Conservation (phyloP, 2,888 invertebrate species). For the Linnaemya vulpina region DNA sequence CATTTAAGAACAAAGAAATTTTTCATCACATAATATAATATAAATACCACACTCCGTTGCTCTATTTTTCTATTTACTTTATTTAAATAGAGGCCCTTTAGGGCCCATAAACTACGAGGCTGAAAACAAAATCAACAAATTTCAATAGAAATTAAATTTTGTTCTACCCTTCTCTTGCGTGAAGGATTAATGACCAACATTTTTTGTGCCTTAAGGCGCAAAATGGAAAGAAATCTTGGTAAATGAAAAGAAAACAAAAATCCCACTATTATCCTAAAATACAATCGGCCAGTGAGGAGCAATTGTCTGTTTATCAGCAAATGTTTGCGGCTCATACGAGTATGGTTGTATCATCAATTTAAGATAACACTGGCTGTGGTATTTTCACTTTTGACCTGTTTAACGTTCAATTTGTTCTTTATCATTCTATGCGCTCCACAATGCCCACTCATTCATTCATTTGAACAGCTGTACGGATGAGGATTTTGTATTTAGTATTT, state of each 20-base stretch:
- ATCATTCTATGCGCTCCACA: conserved; percentile 28
- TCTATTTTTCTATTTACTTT: too few relatives aligned
- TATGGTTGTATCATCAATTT: conserved; percentile 47
- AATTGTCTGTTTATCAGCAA: conserved; percentile 64
- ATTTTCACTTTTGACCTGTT: conserved; percentile 69
- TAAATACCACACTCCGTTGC: too few relatives aligned
- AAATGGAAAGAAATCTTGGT: conserved; percentile 14
- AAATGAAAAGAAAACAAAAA: conserved; percentile 31
- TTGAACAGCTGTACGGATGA: conserved; percentile 11
- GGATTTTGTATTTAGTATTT: conserved; percentile 1
- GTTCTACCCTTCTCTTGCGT: conserved; percentile 1
- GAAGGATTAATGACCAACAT: conserved; percentile 65
- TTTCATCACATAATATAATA: too few relatives aligned
- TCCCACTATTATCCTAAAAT: conserved; percentile 63
- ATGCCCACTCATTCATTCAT: conserved; percentile 33
- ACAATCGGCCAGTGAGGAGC: conserved; percentile 61
- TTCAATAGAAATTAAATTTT: conserved; percentile 40
- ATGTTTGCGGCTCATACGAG: conserved; percentile 35
- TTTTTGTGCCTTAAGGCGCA: conserved; percentile 50
- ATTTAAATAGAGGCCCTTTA: not conserved
- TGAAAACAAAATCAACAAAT: conserved; percentile 37
- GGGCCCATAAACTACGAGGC: not conserved
- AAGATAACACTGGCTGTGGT: conserved; percentile 62
- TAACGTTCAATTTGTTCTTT: conserved; percentile 67
- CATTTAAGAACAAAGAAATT: too few relatives aligned